Evolutionary conservation across 2,113 vertebrate species (phyloP).

Genomic region (Hemibates koningsi): DNA sequence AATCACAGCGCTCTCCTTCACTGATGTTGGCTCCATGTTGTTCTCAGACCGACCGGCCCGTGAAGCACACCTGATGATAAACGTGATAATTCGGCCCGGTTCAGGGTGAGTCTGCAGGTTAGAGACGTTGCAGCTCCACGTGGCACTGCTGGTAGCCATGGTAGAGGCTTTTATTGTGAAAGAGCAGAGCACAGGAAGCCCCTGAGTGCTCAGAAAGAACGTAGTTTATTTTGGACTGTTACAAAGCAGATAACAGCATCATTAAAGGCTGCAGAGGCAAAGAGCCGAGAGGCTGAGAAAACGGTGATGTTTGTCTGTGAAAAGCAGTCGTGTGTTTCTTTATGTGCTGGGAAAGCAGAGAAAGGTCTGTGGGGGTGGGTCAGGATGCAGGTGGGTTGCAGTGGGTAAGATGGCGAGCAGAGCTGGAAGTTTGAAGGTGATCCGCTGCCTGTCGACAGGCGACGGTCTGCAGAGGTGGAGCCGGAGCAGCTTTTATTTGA

Average conservation of each 20-base stretch:
- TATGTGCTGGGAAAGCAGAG: not conserved
- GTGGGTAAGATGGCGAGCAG: not conserved
- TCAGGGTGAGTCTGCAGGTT: not conserved
- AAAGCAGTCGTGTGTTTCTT: not conserved
- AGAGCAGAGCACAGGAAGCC: not conserved
- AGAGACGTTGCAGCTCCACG: not conserved
- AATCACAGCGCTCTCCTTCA: not conserved
- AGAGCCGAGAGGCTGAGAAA: not conserved
- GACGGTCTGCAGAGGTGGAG: not conserved
- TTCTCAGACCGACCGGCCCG: not conserved
- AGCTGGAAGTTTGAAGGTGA: not conserved
- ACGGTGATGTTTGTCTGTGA: not conserved
- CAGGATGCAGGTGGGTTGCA: not conserved
- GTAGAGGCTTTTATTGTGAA: not conserved
- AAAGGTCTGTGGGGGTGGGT: not conserved
- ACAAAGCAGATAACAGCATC: not conserved
- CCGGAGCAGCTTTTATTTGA: not conserved
- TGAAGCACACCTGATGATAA: not conserved
- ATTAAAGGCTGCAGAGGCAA: not conserved
- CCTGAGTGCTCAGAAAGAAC: not conserved
- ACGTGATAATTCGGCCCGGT: accelerated
- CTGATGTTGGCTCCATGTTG: not conserved
- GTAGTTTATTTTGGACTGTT: accelerated
- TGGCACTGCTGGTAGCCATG: not conserved
- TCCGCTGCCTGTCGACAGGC: not conserved